Evolutionary conservation across 2,888 invertebrate species (phyloP), one percentile per base, ranked within the genome.

Genomic region (Caenorhabditis zanzibari): DNA sequence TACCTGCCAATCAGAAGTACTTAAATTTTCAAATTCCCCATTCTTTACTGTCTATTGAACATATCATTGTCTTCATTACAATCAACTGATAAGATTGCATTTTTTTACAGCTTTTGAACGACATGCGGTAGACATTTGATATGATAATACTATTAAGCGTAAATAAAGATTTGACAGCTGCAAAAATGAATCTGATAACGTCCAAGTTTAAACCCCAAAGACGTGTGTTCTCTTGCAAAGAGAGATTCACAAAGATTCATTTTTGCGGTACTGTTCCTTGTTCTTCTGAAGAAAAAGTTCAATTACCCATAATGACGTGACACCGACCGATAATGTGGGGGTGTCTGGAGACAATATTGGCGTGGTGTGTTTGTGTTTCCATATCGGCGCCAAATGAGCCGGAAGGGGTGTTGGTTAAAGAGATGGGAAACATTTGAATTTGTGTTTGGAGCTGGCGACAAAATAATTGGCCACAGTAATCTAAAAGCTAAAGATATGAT

Each of bases 221-320:
- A 12, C 24, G 32, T 19, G 52, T 16, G 6, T 6, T 10, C 38
- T 32, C 7, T 32, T 38, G 38, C 10, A 47, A 52, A 41, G 32
- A 32, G 32, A n/a, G n/a, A 32, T 59, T 72, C 28, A 12, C 61
- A 73, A 22, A 35, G 68, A 32, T 26, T 12, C 35, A 0, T 6
- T 6, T 26, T 38, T 10, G 63, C 54, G 54, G 54, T 10, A 14
- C 22, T 41, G 14, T n/a, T n/a, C n/a, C n/a, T n/a, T n/a, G n/a
- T n/a, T n/a, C 61, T 38, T 61, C 38, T 68, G 26, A 38, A 59
- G 26, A 28, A n/a, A n/a, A n/a, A 58, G 71, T 74, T 63, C 54
- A 74, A 74, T 64, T 54, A 64, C 41, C 74, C 74, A 73, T 44
- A 47, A 59, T 72, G 59, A 72, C 32, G 49, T 64, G 74, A 54